phyloP scores from a whole-genome alignment of 2,888 invertebrate species.

The Helobdella robusta region DNA sequence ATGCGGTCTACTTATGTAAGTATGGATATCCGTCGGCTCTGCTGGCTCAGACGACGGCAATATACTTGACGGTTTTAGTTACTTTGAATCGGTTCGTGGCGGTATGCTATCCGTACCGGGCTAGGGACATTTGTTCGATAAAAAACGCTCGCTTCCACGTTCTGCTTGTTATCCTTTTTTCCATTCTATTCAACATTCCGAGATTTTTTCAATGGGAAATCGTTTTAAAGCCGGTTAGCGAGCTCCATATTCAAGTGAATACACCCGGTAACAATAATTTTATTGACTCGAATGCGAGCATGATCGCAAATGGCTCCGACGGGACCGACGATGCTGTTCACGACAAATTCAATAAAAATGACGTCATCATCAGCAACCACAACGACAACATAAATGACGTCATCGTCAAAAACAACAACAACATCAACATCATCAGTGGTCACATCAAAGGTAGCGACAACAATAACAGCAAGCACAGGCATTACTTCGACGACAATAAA shows the following conservation, averaged over 20 bases:
- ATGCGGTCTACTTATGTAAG: slow-evolving; percentile 33
- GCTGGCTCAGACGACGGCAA: slow-evolving; percentile 34
- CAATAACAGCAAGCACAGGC: not conserved
- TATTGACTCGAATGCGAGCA: too few relatives aligned
- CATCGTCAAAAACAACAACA: not conserved
- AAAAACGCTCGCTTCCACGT: slow-evolving; percentile 34
- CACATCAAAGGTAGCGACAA: too few relatives aligned
- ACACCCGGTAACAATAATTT: too few relatives aligned
- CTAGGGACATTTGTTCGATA: slow-evolving; percentile 34
- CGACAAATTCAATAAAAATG: too few relatives aligned
- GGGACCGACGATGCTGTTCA: too few relatives aligned
- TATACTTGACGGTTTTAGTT: slow-evolving; percentile 36
- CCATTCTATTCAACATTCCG: slow-evolving; percentile 34
- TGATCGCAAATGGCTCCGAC: too few relatives aligned
- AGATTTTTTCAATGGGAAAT: slow-evolving; percentile 36
- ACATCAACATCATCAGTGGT: not conserved
- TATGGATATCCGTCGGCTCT: slow-evolving; percentile 35
- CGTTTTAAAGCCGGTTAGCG: too few relatives aligned
- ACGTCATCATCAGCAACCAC: not conserved
- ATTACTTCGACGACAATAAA: too few relatives aligned
- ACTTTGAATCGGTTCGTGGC: slow-evolving; percentile 35
- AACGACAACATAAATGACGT: not conserved
- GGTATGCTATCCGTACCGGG: slow-evolving; percentile 35
- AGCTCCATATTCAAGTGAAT: too few relatives aligned
- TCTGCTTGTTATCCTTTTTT: slow-evolving; percentile 30